A percentile compares a stretch with the other conserved stretches of the same genome.
Evolutionary conservation across 2,888 invertebrate genomes (phyloP).

Genomic region (Volucella inanis): DNA sequence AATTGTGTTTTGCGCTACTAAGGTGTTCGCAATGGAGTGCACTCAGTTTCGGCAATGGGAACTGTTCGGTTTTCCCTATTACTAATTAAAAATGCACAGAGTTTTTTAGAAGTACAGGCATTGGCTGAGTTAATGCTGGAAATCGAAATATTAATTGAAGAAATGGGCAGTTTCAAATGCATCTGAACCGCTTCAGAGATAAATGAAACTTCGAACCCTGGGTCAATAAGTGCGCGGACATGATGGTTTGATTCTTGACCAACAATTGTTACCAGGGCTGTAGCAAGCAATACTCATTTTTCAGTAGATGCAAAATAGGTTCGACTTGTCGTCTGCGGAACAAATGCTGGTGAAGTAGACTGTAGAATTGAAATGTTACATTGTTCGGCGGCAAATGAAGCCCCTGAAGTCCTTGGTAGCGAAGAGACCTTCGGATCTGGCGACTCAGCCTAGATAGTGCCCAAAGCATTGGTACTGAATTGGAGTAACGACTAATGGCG

Average conservation of each 20-base stretch:
- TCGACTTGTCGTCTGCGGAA: slow-evolving; percentile 10
- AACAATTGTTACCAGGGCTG: slow-evolving; percentile 13
- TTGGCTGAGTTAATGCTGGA: slow-evolving; percentile 3
- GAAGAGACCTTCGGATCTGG: too few relatives aligned
- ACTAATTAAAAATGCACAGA: neutral
- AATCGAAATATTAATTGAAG: neutral
- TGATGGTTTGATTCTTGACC: neutral
- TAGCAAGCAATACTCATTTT: neutral
- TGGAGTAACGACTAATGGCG: neutral
- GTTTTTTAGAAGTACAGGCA: neutral
- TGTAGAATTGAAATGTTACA: too few relatives aligned
- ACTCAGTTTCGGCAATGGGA: neutral
- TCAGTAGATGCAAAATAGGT: too few relatives aligned
- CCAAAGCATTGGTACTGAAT: too few relatives aligned
- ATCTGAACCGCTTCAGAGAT: slow-evolving; percentile 8
- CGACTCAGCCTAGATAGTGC: too few relatives aligned
- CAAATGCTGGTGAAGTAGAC: too few relatives aligned
- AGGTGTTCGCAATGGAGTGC: neutral
- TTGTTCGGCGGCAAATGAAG: neutral
- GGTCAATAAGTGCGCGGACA: slow-evolving; percentile 7
- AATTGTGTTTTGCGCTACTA: too few relatives aligned
- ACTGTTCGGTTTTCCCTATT: neutral
- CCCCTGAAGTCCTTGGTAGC: neutral
- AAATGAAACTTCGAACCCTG: slow-evolving; percentile 21
- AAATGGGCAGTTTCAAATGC: neutral